A percentile compares a stretch with the other conserved stretches of the same genome.
Evolutionary conservation across 2,888 invertebrate genomes (phyloP).

Genomic region (Lasioglossum calceatum): DNA sequence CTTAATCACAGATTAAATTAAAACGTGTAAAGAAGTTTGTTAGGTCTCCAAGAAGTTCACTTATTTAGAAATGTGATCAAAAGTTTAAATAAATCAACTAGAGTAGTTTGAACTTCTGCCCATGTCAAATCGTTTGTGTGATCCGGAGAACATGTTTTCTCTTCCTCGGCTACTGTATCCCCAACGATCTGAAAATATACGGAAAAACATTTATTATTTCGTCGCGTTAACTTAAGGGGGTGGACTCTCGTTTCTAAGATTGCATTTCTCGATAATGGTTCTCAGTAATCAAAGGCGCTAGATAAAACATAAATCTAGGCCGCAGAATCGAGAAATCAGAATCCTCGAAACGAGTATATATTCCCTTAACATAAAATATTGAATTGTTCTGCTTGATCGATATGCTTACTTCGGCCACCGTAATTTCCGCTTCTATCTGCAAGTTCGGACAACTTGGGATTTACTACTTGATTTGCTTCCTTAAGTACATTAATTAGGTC

Average conservation of each 20-base stretch:
- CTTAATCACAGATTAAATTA: slow-evolving; percentile 67
- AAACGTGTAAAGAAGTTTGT: slow-evolving; percentile 57
- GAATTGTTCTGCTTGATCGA: not conserved
- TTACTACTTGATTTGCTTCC: slow-evolving; percentile 94
- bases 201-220: not conserved
- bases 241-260: too few species aligned
- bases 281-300: too few species aligned
- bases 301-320: too few species aligned
- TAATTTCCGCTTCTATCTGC: slow-evolving; percentile 88
- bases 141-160: slow-evolving; percentile 77
- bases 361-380: not conserved
- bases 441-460: slow-evolving; percentile 93
- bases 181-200: slow-evolving; percentile 77
- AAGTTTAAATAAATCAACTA: slow-evolving; percentile 43
- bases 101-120: slow-evolving; percentile 72
- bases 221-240: not conserved
- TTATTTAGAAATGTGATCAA: slow-evolving; percentile 54
- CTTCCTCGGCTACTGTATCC: slow-evolving; percentile 77
- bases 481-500: slow-evolving; percentile 94
- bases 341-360: too few species aligned
- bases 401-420: slow-evolving; percentile 84
- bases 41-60: slow-evolving; percentile 61
- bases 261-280: too few species aligned
- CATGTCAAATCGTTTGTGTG: slow-evolving; percentile 78
- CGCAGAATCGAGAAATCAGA: too few species aligned